phyloP scores from a whole-genome alignment of 2,113 vertebrate genomes.

The Limnothrissa miodon region DNA sequence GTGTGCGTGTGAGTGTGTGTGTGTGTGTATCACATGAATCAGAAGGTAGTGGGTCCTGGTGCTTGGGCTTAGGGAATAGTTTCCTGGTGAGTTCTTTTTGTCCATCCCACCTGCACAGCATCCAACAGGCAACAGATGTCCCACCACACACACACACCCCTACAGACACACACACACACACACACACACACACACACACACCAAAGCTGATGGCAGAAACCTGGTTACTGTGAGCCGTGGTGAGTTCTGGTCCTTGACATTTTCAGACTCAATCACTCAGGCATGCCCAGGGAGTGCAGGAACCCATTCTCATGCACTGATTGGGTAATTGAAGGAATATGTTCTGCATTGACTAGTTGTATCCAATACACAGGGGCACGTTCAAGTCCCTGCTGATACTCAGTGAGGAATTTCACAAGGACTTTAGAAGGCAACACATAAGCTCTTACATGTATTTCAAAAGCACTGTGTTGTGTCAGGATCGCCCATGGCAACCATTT shows the following conservation, averaged over 20 bases:
- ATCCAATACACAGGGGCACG: not conserved
- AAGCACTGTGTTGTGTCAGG: not conserved
- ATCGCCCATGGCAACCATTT: not conserved
- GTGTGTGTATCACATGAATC: not conserved
- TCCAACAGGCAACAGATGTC: slow-evolving; percentile 31
- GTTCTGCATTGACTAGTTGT: not conserved
- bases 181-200: no score
- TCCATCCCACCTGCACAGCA: slow-evolving; percentile 8
- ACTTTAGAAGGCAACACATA: not conserved
- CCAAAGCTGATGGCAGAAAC: not conserved
- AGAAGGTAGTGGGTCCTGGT: not conserved
- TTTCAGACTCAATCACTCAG: not conserved
- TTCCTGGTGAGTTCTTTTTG: slow-evolving; percentile 20
- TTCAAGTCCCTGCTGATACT: not conserved
- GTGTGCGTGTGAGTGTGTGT: not conserved
- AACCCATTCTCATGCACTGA: not conserved
- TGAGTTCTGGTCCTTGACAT: not conserved
- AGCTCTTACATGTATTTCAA: not conserved
- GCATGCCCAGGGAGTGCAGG: not conserved
- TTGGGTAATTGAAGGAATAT: not conserved
- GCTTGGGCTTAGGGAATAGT: slow-evolving; percentile 26
- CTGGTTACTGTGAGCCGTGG: not conserved
- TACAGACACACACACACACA: no score
- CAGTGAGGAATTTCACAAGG: not conserved
- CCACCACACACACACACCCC: no score